Conservation (phyloP, 2,888 invertebrate genomes). For the Omphaloscelis lunosa region DNA sequence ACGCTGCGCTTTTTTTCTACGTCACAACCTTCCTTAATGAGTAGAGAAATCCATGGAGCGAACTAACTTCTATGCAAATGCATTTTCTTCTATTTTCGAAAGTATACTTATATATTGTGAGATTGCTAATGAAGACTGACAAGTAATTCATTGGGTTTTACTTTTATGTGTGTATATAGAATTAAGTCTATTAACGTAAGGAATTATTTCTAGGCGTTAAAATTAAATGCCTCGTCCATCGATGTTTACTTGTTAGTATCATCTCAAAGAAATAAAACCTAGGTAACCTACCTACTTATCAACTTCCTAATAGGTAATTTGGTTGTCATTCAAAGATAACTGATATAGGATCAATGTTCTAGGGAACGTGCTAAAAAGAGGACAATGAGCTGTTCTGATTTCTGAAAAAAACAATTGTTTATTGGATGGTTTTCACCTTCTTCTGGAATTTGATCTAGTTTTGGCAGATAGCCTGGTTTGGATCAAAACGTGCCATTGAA, state of each 20-base stretch:
- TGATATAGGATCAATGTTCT: not conserved
- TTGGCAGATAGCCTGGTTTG: constrained; percentile 28
- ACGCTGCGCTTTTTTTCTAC: constrained; percentile 71
- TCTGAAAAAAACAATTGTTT: no score
- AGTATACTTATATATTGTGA: constrained; percentile 76
- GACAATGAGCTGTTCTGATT: not conserved
- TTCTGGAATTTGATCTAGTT: constrained; percentile 13
- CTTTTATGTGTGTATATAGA: constrained; percentile 64
- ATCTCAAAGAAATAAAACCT: not conserved
- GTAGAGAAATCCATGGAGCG: constrained; percentile 81
- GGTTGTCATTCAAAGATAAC: not conserved
- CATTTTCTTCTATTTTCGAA: constrained; percentile 86
- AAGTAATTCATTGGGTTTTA: constrained; percentile 71
- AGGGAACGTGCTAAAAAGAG: not conserved
- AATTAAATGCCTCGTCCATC: not conserved
- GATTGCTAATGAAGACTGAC: constrained; percentile 74
- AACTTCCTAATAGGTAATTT: not conserved
- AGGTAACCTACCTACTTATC: no score
- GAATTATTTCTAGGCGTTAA: constrained; percentile 18
- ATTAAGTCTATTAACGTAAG: constrained; percentile 21
- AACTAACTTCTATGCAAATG: constrained; percentile 85
- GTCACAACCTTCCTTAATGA: constrained; percentile 85
- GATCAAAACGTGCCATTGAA: constrained; percentile 26
- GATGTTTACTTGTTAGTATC: not conserved
- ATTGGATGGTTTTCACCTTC: constrained; percentile 3